Evolutionary conservation across 1,140 invertebrate genomes (phyloP).

Genomic region (Eumaeus atala): DNA sequence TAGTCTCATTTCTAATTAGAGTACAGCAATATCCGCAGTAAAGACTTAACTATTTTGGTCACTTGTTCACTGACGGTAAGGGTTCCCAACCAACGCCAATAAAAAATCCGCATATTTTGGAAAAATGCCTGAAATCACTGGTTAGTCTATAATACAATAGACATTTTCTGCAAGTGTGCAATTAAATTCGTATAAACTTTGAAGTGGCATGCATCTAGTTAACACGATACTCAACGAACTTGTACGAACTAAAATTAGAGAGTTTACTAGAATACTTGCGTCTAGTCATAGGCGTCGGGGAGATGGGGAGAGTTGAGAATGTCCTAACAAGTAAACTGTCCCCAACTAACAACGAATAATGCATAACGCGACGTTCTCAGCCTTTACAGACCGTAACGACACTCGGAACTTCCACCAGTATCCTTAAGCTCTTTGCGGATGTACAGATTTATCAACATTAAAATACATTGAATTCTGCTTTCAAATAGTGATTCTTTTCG

Average conservation of each 20-base stretch:
- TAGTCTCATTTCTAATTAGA: too few species aligned
- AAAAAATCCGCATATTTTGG: background rate
- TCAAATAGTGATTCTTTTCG: too few species aligned
- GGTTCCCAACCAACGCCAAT: too few species aligned
- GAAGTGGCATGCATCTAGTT: slow-evolving; percentile 15
- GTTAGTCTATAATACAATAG: background rate
- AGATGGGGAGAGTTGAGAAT: slow-evolving; percentile 30
- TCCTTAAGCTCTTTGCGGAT: slow-evolving; percentile 26
- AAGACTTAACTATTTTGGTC: too few species aligned
- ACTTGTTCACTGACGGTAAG: too few species aligned
- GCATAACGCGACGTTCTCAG: slow-evolving; percentile 26
- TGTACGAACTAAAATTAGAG: slow-evolving; percentile 39
- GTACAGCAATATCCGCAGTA: too few species aligned
- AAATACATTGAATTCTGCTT: too few species aligned
- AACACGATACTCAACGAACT: slow-evolving; percentile 32
- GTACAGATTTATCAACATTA: slow-evolving; percentile 11
- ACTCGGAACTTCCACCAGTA: slow-evolving; percentile 34
- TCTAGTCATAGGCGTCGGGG: slow-evolving; percentile 28
- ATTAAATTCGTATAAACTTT: slow-evolving; percentile 18
- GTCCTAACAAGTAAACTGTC: slow-evolving; percentile 46
- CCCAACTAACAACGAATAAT: slow-evolving; percentile 35
- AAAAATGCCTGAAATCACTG: background rate
- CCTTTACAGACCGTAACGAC: slow-evolving; percentile 28
- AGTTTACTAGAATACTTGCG: slow-evolving; percentile 20
- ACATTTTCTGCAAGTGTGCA: slow-evolving; percentile 9